phyloP scores from a whole-genome alignment of 2,797 vertebrate species.

The Myotis myotis region DNA sequence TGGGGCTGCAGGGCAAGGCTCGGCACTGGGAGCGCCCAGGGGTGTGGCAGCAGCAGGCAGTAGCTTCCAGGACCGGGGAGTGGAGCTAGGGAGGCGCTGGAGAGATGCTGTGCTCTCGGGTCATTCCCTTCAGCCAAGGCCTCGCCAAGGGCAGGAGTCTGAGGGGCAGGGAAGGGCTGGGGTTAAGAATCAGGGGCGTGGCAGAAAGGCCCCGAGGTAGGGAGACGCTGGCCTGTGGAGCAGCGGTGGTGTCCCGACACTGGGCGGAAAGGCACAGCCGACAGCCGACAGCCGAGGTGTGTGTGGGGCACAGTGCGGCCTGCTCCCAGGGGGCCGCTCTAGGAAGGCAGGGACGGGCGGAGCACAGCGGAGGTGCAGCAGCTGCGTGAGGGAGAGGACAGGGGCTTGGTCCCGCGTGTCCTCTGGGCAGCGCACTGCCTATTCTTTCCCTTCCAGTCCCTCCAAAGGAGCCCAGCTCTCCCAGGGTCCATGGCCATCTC shows the following conservation, averaged over 20 bases:
- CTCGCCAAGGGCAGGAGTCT: neutral
- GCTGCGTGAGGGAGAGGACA: neutral
- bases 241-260: neutral
- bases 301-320: neutral
- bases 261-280: neutral
- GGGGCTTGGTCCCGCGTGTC: neutral
- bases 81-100: neutral
- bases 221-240: neutral
- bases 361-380: neutral
- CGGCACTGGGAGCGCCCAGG: neutral
- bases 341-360: neutral
- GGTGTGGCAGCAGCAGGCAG: neutral
- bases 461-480: neutral
- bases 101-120: neutral
- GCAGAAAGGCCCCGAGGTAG: neutral
- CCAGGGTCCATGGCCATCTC: no score
- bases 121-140: no score
- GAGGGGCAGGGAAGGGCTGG: neutral
- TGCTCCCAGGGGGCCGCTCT: neutral
- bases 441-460: neutral
- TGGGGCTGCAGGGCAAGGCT: neutral
- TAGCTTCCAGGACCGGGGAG: neutral
- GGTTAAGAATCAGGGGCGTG: neutral
- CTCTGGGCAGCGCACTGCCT: neutral
- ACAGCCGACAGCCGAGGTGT: neutral